Evolutionary conservation across 2,797 vertebrate species (phyloP), one percentile per base, ranked within the genome.

Genomic region (Aeoliscus strigatus): DNA sequence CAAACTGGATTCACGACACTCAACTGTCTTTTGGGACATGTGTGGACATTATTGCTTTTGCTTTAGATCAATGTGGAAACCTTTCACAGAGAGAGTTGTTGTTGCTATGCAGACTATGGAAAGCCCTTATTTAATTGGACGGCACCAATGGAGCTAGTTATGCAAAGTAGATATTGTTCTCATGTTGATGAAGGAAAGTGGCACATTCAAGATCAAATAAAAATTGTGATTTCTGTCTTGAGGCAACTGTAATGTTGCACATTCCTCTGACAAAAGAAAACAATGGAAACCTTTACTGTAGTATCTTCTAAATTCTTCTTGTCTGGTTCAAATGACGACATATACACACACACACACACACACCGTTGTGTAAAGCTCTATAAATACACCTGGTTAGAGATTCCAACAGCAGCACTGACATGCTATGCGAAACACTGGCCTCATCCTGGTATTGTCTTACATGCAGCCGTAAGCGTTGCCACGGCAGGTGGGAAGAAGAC

Each of bases 381-480:
- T 78, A 81, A 81, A 81, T 80, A 81, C 51, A 67, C 67, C 54
- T 64, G 64, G 45, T 55, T 57, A 29, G 39, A 54, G 63, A 74
- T 51, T 60, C 58, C 64, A 51, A 54, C 32, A 58, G 46, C 39
- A 3, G 26, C 35, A 17, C 47, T 52, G 50, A 60, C 66, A 59
- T 24, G 58, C 39, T 54, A 62, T 58, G 43, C 8, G 51, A 52
- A 34, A 23, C 51, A n/a, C 25, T 56, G 44, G 70, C 64, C 66
- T 79, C 70, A 54, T 72, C 56, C 59, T 53, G 56, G 57, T 69
- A 51, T 68, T 60, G 62, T 69, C 66, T 81, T 77, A 66, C 64
- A 58, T 13, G 43, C 49, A 48, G 59, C 61, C 60, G 35, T 48
- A 39, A 64, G 48, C 32, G 3, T 21, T 21, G 18, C 18, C 3